Base-by-base conservation (phyloP, 2,888 invertebrate genomes). In the Bembecia ichneumoniformis region DNA sequence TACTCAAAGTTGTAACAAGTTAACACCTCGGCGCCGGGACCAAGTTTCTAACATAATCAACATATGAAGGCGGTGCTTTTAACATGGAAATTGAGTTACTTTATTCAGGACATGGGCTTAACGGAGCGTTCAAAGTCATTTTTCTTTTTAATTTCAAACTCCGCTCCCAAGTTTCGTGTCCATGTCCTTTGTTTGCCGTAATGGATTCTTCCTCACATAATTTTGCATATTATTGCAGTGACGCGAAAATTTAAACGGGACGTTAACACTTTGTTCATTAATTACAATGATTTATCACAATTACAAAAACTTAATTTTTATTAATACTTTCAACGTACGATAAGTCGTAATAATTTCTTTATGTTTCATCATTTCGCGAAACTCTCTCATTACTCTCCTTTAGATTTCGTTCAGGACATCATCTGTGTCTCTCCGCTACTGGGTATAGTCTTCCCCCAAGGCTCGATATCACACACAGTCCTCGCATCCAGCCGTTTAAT, bases 11-110 rank as follows among this genome's bases (percentile, higher is more conserved):
- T 55, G 52, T 43, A 53, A 53, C 51, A 54, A 58, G 58, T 55
- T 58, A 55, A 43, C 51, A 51, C 51, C 47, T 44, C 54, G 46
- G 34, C 14, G 55, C 50, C n/a, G 46, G 13, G 28, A 20, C 43
- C 16, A 48, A 55, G 55, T 55, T 58, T 52, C 51, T 57, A 57
- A 58, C 53, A 49, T 51, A 56, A 58, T 62, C 56, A 56, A 57
- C 55, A 54, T 51, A 52, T 52, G 50, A 35, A 44, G 17, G 44
- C 44, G 17, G 44, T 46, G 58, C 53, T 56, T 58, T 57, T 59
- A 58, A 51, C 51, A 51, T 54, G 51, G 48, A 58, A 57, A 60
- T 61, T 52, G 52, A 57, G 52, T 58, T 58, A 57, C 52, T 49
- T 50, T 52, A 52, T 55, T 51, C 48, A 34, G 47, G 40, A 14